These are phyloP conservation scores for Dromiciops gliroides DNA, from an alignment of 2,113 vertebrate species.

Conservation along the genomic window DNA sequence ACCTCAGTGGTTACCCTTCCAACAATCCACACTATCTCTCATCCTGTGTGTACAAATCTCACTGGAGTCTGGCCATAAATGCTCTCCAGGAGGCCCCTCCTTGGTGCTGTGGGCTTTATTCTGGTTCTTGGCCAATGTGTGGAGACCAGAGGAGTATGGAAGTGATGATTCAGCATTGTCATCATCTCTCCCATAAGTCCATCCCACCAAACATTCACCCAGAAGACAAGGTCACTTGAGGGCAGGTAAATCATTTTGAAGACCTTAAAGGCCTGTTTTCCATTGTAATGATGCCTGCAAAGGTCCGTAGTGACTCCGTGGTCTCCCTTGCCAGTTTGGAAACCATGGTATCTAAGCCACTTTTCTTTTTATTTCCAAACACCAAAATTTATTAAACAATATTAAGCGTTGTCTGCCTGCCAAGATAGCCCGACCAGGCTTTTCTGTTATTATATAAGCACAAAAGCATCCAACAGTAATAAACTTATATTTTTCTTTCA, in stretches of 20 bases:
- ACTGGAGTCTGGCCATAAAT: not conserved
- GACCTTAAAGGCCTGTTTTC: conserved; percentile 62
- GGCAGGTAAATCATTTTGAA: not conserved
- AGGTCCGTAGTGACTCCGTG: conserved; percentile 59
- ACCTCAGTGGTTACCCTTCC: not conserved
- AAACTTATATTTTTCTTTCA: conserved; percentile 57
- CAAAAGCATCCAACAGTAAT: conserved; percentile 74
- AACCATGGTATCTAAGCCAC: conserved; percentile 78
- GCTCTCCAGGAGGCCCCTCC: not conserved
- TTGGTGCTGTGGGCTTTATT: not conserved
- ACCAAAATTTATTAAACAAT: conserved; percentile 74
- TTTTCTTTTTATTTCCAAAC: conserved; percentile 84
- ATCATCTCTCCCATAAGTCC: not conserved
- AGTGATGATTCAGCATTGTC: not conserved
- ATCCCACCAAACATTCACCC: not conserved
- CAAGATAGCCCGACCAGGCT: conserved; percentile 73
- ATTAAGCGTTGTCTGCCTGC: conserved; percentile 68
- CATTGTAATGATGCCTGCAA: conserved; percentile 64
- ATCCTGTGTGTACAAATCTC: not conserved
- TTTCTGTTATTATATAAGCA: conserved; percentile 75
- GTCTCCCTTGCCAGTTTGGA: conserved; percentile 68
- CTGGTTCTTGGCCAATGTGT: not conserved
- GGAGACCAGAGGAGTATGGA: not conserved
- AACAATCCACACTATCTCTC: not conserved
- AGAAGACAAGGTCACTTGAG: not conserved